A percentile compares a stretch with the other conserved stretches of the same genome.
Conservation (phyloP, 2,113 vertebrate genomes). For the Typhlomys cinereus region DNA sequence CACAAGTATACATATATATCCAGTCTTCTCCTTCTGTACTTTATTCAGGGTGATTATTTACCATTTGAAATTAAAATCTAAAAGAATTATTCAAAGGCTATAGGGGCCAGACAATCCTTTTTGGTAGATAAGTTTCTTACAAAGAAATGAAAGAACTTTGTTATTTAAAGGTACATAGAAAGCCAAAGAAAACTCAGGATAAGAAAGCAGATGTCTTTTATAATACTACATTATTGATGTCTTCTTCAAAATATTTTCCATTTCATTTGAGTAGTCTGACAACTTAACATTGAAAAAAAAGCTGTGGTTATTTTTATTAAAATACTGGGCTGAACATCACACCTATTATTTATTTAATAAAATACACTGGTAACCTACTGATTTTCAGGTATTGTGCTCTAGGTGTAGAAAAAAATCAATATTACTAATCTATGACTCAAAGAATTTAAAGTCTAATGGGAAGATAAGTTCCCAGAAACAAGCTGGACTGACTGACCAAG, state of each 20-base stretch:
- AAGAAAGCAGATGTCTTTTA: not conserved
- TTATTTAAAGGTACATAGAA: not conserved
- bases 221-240: not conserved
- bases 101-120: not conserved
- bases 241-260: not conserved
- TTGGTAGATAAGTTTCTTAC: not conserved
- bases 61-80: not conserved
- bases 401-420: slow-evolving; percentile 8
- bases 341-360: slow-evolving; percentile 26
- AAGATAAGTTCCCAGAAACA: too few relatives aligned
- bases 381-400: not conserved
- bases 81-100: not conserved
- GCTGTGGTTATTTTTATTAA: not conserved
- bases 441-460: not conserved
- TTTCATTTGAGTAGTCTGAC: not conserved
- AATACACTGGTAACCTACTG: not conserved
- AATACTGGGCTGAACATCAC: not conserved
- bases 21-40: not conserved
- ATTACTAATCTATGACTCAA: not conserved
- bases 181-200: too few relatives aligned
- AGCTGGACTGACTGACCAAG: too few relatives aligned
- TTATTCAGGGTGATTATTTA: not conserved
- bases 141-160: not conserved
- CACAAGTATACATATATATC: not conserved
- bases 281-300: not conserved